A percentile compares a stretch with the other conserved stretches of the same genome.
Conservation (phyloP, 2,797 vertebrate species). For the Micrastur ruficollis region DNA sequence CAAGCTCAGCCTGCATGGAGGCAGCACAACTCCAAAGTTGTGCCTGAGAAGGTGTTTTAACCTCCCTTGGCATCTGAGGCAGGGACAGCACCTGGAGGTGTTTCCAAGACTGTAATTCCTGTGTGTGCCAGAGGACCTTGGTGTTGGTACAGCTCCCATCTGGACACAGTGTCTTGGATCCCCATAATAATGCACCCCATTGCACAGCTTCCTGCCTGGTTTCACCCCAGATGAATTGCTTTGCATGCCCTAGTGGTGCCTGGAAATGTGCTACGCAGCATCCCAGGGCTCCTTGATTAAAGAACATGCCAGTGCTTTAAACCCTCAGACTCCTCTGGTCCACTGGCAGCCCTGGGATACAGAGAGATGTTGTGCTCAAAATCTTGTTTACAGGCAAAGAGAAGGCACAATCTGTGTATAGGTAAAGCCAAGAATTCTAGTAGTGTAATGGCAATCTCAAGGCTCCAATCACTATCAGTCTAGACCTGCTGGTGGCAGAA, state of each 20-base stretch:
- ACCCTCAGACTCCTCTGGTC: background rate
- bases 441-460: background rate
- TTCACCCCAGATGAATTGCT: background rate
- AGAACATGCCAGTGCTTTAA: background rate
- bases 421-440: background rate
- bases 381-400: background rate
- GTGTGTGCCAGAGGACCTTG: background rate
- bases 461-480: background rate
- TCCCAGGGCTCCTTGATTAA: background rate
- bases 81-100: background rate
- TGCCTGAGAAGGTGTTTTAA: background rate
- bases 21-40: background rate
- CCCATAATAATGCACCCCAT: no score
- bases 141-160: no score
- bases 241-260: accelerated
- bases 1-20: background rate
- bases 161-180: accelerated
- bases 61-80: background rate
- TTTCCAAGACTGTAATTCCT: background rate
- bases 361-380: background rate
- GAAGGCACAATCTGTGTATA: background rate
- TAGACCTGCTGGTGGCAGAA: background rate
- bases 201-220: background rate
- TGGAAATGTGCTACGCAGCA: background rate
- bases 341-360: background rate